Evolutionary conservation across 2,113 vertebrate species (phyloP).

Genomic region (Cricetomys ansorgei): DNA sequence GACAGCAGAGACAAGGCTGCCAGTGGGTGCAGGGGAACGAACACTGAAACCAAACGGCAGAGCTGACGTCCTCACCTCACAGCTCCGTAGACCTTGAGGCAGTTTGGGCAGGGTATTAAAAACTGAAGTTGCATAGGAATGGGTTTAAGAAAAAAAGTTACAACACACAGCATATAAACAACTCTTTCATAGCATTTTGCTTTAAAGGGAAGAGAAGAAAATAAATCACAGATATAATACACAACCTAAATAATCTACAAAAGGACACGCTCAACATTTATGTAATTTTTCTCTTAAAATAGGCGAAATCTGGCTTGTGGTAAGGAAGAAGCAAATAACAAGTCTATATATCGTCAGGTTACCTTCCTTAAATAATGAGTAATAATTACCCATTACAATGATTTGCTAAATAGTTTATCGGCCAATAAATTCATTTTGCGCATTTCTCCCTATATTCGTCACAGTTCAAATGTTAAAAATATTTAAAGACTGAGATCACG

Average conservation of each 20-base stretch:
- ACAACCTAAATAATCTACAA: slow-evolving; percentile 16
- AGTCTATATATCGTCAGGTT: not conserved
- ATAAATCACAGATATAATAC: not conserved
- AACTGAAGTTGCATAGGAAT: not conserved
- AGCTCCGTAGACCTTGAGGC: not conserved
- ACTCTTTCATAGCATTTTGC: not conserved
- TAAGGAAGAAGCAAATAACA: not conserved
- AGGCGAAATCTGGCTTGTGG: not conserved
- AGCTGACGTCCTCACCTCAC: not conserved
- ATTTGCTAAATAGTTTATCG: not conserved
- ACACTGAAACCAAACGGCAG: not conserved
- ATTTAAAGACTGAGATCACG: not conserved
- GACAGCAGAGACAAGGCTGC: not conserved
- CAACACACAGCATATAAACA: not conserved
- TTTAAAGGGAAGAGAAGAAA: slow-evolving; percentile 31
- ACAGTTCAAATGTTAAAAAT: not conserved
- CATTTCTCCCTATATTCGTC: not conserved
- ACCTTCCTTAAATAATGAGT: not conserved
- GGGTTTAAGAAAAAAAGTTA: not conserved
- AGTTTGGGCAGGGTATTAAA: not conserved
- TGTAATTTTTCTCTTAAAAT: not conserved
- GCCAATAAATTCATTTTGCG: not conserved
- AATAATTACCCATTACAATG: not conserved
- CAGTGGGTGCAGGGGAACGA: not conserved
- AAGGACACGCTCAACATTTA: not conserved